Conservation (phyloP, 2,797 vertebrate species). For the Geotrypetes seraphini region DNA sequence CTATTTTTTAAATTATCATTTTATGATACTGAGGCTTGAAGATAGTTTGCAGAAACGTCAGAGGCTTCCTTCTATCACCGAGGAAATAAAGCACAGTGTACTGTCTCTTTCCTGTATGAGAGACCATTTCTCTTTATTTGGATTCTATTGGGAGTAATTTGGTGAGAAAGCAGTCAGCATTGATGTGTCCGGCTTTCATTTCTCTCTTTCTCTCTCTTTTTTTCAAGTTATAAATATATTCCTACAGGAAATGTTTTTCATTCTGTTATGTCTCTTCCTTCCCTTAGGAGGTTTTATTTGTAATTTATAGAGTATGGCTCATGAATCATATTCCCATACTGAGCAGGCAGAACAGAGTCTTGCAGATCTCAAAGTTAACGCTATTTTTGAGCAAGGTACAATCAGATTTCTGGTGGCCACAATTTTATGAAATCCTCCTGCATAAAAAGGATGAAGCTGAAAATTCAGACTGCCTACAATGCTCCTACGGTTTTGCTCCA, state of each 20-base stretch:
- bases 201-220: slow-evolving; percentile 9
- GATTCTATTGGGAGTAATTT: slow-evolving; percentile 14
- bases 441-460: slow-evolving; percentile 3
- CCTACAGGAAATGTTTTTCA: slow-evolving; percentile 40
- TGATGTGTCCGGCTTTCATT: slow-evolving; percentile 20
- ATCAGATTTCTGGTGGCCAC: slow-evolving; percentile 1
- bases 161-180: slow-evolving; percentile 19
- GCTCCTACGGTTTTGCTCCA: too few species aligned
- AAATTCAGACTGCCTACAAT: too few species aligned
- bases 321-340: slow-evolving; percentile 12
- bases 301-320: slow-evolving; percentile 39
- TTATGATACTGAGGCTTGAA: too few species aligned
- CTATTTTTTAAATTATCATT: too few species aligned
- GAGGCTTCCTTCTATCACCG: too few species aligned
- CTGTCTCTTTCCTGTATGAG: slow-evolving; percentile 10
- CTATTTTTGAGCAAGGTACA: slow-evolving; percentile 16
- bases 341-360: slow-evolving; percentile 7
- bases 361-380: slow-evolving; percentile 12
- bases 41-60: too few species aligned
- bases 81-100: too few species aligned
- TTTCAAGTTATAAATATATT: slow-evolving; percentile 36
- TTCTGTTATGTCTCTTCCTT: slow-evolving; percentile 34
- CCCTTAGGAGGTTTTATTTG: slow-evolving; percentile 33
- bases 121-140: slow-evolving; percentile 24
- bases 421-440: slow-evolving; percentile 9